Evolutionary conservation across 30 jellyfish, hydroid and myxozoan genomes (phyloP), one percentile per base, ranked within the genome.

Genomic region (Aurelia aurita complex sp. Pacific): DNA sequence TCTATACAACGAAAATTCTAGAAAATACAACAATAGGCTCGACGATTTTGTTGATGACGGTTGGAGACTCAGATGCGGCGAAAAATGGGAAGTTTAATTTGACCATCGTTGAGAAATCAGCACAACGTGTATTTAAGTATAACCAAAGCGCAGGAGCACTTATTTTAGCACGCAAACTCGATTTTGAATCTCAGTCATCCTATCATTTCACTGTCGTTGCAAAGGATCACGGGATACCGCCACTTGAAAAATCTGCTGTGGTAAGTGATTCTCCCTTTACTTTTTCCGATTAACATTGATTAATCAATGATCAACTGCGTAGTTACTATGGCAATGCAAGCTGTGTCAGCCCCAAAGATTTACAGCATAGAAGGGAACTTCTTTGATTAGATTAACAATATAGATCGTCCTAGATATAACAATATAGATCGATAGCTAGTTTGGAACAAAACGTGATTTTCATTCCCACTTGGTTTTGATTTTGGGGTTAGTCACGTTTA

Each of bases 161-260:
- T 57, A 65, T 74, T 54, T 78, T 91, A 82, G 73, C 32, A 55
- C 34, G 77, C 51, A 46, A 51, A 54, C 89, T 91, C 16, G 94
- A 91, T 65, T 91, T 54, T 52, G 98, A 91, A 54, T 55, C 5
- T 6, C 83, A 76, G 50, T 32, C 91, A 5, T 43, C n/a, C 23
- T 81, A 82, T 59, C 89, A 79, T 5, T 91, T 91, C 76, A 85
- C 94, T 52, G 89, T 91, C 29, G 70, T 74, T 50, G 98, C 96
- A 11, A 81, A 76, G 64, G 98, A 91, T 68, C 43, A 42, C 29
- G 98, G 98, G 59, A 67, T 69, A 12, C 96, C 96, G 5, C 11
- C 85, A 16, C 87, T 86, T 13, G 90, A 89, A 55, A 81, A 76
- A n/a, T 89, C 94, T n/a, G 94, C 97, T 4, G 75, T 34, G 71